Conservation (phyloP, 1,140 invertebrate species). For the Bombyx mori region DNA sequence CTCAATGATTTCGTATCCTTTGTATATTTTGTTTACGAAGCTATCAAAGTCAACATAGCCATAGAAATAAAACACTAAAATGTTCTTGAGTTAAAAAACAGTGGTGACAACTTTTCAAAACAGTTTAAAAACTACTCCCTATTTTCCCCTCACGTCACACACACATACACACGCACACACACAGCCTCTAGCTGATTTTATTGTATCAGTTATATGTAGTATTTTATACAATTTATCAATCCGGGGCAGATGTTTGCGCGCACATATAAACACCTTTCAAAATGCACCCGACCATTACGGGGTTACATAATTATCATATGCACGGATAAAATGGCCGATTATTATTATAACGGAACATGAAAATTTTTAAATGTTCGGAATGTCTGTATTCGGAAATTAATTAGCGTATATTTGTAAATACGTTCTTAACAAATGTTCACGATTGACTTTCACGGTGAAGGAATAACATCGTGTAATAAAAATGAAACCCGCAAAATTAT, state of each 20-base stretch:
- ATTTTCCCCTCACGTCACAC: constrained; percentile 18
- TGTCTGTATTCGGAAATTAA: neutral
- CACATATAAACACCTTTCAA: constrained; percentile 61
- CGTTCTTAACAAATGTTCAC: too few species aligned
- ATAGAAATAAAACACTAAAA: too few species aligned
- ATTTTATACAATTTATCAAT: constrained; percentile 68
- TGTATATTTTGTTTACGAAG: too few species aligned
- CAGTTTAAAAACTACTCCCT: too few species aligned
- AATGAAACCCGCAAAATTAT: too few species aligned
- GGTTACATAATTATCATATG: constrained; percentile 62
- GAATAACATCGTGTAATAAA: too few species aligned
- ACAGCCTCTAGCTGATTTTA: constrained; percentile 26
- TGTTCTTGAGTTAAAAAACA: too few species aligned
- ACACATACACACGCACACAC: constrained; percentile 28
- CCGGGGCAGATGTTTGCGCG: constrained; percentile 52
- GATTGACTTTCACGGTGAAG: too few species aligned
- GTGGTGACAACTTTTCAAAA: too few species aligned
- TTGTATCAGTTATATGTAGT: constrained; percentile 28
- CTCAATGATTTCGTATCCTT: too few species aligned
- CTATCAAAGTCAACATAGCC: too few species aligned
- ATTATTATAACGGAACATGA: constrained; percentile 1
- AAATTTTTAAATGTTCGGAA: neutral
- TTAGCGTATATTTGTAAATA: too few species aligned
- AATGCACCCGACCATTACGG: constrained; percentile 50
- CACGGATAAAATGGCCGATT: constrained; percentile 41